Percentiles rank a stretch among this genome's conserved stretches.
Conservation (phyloP, 1,140 invertebrate species). For the Diprion similis region DNA sequence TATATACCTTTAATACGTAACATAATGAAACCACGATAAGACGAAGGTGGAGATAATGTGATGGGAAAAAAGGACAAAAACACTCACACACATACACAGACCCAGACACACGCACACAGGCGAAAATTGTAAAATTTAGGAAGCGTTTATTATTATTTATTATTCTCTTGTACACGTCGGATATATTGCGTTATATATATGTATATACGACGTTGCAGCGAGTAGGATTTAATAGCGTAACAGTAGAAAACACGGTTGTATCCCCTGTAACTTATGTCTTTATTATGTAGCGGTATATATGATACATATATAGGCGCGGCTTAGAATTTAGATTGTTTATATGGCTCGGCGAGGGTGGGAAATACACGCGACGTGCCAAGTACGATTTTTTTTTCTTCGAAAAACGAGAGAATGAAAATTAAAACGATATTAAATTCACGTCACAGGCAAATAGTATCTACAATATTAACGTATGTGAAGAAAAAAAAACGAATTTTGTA, state of each 20-base stretch:
- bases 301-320: slow-evolving; percentile 42
- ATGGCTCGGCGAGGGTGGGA: slow-evolving; percentile 40
- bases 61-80: slow-evolving; percentile 6
- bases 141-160: slow-evolving; percentile 56
- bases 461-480: slow-evolving; percentile 44
- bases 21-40: background rate
- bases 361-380: slow-evolving; percentile 14
- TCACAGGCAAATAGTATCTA: slow-evolving; percentile 8
- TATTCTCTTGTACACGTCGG: slow-evolving; percentile 51
- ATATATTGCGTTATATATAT: background rate
- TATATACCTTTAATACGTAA: background rate
- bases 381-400: background rate
- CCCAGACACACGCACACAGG: slow-evolving; percentile 11
- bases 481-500: no score
- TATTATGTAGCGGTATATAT: slow-evolving; percentile 43
- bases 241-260: slow-evolving; percentile 47
- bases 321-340: slow-evolving; percentile 56
- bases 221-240: slow-evolving; percentile 29
- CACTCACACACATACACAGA: background rate
- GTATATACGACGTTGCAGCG: slow-evolving; percentile 31
- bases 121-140: slow-evolving; percentile 21
- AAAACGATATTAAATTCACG: no score
- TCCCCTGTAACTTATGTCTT: slow-evolving; percentile 45
- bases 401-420: no score
- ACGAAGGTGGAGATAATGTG: slow-evolving; percentile 8